A percentile compares a stretch with the other conserved stretches of the same genome.
phyloP scores from a whole-genome alignment of 2,113 vertebrate genomes.

The Hemicordylus capensis region DNA sequence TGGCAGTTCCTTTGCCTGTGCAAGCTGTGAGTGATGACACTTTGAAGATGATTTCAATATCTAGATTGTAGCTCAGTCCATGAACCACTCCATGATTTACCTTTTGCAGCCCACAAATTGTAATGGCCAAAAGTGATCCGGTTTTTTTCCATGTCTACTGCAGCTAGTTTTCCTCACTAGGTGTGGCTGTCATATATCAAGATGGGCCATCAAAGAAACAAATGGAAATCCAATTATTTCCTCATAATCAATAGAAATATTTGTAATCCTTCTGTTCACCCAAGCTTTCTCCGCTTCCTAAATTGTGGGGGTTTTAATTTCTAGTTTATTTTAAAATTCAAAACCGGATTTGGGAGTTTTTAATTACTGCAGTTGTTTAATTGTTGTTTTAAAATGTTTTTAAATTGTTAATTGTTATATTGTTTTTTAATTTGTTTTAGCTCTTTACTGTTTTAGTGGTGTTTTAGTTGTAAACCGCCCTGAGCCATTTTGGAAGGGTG shows the following conservation, averaged over 20 bases:
- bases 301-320: too few species aligned
- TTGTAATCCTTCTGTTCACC: too few species aligned
- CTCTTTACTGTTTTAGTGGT: too few species aligned
- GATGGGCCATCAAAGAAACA: neutral
- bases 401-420: too few species aligned
- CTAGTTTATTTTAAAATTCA: too few species aligned
- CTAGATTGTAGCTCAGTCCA: neutral
- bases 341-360: too few species aligned
- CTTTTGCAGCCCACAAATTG: neutral
- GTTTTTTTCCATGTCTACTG: neutral
- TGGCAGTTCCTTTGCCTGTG: slow-evolving; percentile 37
- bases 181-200: neutral
- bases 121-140: neutral
- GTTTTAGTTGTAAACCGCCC: too few species aligned
- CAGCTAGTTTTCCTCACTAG: neutral
- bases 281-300: too few species aligned
- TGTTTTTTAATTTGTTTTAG: too few species aligned
- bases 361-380: too few species aligned
- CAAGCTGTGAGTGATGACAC: slow-evolving; percentile 32
- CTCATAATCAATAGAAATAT: neutral
- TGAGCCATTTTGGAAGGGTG: too few species aligned
- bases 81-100: neutral
- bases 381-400: too few species aligned
- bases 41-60: slow-evolving; percentile 23
- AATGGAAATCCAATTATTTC: neutral